Conservation (phyloP, 2,888 invertebrate genomes). For the Aporophyla lueneburgensis region DNA sequence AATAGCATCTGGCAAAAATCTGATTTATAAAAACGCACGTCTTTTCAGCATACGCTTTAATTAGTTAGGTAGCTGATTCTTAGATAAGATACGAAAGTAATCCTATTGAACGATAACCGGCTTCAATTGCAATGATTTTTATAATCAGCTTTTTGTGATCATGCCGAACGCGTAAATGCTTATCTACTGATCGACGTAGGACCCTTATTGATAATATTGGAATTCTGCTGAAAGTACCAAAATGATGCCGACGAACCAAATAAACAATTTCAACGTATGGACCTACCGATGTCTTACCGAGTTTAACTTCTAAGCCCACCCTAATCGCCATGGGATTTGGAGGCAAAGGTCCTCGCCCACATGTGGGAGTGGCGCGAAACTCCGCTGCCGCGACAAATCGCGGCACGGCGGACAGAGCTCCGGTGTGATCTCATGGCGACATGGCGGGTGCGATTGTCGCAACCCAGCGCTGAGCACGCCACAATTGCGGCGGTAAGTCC, state of each 20-base stretch:
- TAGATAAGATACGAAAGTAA: conserved; percentile 1
- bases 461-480: too few species aligned
- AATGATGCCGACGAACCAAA: not conserved
- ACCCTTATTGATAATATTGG: not conserved
- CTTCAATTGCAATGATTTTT: conserved; percentile 5
- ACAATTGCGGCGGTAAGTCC: too few species aligned
- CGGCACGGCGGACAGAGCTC: too few species aligned
- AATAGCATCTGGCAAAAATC: not conserved
- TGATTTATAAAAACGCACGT: not conserved
- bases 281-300: not conserved
- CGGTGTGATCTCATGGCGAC: too few species aligned
- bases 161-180: not conserved
- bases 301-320: not conserved
- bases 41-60: not conserved
- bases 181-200: conserved; percentile 2
- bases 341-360: too few species aligned
- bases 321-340: too few species aligned
- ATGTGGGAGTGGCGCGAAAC: too few species aligned
- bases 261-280: not conserved
- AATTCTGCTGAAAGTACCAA: not conserved
- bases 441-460: too few species aligned
- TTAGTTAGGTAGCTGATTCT: conserved; percentile 1
- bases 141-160: conserved; percentile 10
- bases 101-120: not conserved
- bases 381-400: too few species aligned